Evolutionary conservation across 2,797 vertebrate genomes (phyloP).

Genomic region (Gobionotothen gibberifrons): DNA sequence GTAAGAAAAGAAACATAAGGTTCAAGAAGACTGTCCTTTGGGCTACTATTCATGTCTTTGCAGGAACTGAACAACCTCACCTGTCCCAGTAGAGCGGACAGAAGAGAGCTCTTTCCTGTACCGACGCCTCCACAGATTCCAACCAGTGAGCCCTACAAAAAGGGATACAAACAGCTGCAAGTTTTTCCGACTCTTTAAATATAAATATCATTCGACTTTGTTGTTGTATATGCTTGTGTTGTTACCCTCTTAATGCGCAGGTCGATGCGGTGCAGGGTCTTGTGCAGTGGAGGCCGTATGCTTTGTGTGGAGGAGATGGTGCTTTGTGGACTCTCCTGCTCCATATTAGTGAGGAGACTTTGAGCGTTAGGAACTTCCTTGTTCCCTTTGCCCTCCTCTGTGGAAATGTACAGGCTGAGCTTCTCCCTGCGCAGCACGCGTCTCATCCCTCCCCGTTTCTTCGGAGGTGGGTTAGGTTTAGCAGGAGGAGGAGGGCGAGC

Average conservation of each 20-base stretch:
- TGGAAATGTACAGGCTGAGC: conserved; percentile 80
- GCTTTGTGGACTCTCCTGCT: conserved; percentile 88
- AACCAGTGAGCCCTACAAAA: conserved; percentile 81
- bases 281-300: conserved; percentile 83
- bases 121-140: conserved; percentile 87
- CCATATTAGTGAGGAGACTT: conserved; percentile 85
- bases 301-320: conserved; percentile 85
- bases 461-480: conserved; percentile 44
- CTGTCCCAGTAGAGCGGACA: conserved; percentile 87
- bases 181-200: not conserved
- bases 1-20: conserved; percentile 5
- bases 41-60: conserved; percentile 15
- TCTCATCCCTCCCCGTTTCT: conserved; percentile 75
- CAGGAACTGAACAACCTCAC: conserved; percentile 64
- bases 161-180: conserved; percentile 16
- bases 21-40: not conserved
- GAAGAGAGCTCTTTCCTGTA: conserved; percentile 86
- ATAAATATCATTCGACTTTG: not conserved
- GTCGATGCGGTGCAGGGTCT: conserved; percentile 83
- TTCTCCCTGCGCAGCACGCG: conserved; percentile 81
- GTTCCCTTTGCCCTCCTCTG: conserved; percentile 77
- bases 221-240: not conserved
- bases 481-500: conserved; percentile 45
- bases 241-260: conserved; percentile 80
- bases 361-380: conserved; percentile 74